Conservation (phyloP, 2,888 invertebrate genomes). For the Neoaliturus tenellus region DNA sequence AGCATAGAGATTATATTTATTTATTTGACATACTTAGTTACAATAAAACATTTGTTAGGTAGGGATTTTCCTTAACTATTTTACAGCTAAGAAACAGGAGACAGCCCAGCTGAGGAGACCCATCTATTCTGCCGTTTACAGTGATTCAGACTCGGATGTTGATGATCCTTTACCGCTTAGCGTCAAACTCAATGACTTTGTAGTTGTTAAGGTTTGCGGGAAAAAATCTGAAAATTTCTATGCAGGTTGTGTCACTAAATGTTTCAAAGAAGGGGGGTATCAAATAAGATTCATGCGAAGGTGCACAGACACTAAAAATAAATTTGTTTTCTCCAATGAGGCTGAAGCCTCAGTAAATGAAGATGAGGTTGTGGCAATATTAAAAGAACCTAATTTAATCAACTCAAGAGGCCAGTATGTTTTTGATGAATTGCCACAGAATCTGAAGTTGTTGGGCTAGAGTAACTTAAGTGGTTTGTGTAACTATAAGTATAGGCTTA, state of each 20-base stretch:
- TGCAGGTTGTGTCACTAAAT: slow-evolving; percentile 41
- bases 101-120: background rate
- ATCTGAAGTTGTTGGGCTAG: background rate
- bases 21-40: background rate
- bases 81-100: slow-evolving; percentile 24
- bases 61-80: slow-evolving; percentile 33
- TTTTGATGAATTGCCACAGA: background rate
- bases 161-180: slow-evolving; percentile 8
- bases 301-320: slow-evolving; percentile 5
- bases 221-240: slow-evolving; percentile 1
- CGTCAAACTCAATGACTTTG: background rate
- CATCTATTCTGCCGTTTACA: background rate
- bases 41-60: background rate
- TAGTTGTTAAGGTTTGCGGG: slow-evolving; percentile 31
- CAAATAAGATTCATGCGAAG: background rate
- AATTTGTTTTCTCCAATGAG: slow-evolving; percentile 28
- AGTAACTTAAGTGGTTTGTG: too few species aligned
- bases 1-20: too few species aligned
- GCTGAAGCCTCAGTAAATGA: slow-evolving; percentile 8
- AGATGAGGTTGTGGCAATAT: slow-evolving; percentile 3
- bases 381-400: background rate
- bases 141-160: background rate
- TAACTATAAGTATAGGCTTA: background rate
- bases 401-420: background rate
- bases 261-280: slow-evolving; percentile 15